Evolutionary conservation across 2,113 vertebrate genomes (phyloP).

Genomic region (Thunnus thynnus): DNA sequence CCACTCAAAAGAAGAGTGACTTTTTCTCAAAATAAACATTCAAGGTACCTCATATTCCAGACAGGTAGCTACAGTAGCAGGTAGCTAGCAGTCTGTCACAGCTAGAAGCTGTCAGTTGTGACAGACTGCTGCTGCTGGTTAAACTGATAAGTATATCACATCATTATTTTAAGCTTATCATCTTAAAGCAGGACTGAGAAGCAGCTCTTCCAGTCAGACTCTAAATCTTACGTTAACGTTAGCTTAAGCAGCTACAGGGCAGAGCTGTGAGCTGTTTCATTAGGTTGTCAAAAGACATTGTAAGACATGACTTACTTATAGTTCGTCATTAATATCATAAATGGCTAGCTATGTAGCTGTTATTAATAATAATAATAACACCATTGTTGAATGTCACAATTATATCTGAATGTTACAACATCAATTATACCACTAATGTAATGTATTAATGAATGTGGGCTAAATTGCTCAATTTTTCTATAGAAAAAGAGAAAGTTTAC

Average conservation of each 20-base stretch:
- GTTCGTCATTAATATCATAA: background rate
- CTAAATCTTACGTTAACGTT: background rate
- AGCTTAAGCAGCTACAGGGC: background rate
- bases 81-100: background rate
- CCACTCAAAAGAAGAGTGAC: background rate
- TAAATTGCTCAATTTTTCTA: too few relatives aligned
- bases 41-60: background rate
- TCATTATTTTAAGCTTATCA: background rate
- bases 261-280: background rate
- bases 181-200: background rate
- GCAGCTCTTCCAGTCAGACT: too few relatives aligned
- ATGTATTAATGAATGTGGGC: too few relatives aligned
- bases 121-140: background rate
- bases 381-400: background rate
- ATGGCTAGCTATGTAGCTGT: background rate
- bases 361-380: background rate
- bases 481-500: too few relatives aligned
- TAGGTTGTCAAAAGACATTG: conserved; percentile 3
- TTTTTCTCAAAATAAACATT: background rate
- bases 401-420: background rate
- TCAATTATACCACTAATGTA: too few relatives aligned
- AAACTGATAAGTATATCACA: background rate
- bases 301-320: background rate
- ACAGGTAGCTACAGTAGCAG: background rate
- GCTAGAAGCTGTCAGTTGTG: background rate